Evolutionary conservation across 2,888 invertebrate genomes (phyloP), one percentile per base, ranked within the genome.

Genomic region (Dryadula phaetusa): DNA sequence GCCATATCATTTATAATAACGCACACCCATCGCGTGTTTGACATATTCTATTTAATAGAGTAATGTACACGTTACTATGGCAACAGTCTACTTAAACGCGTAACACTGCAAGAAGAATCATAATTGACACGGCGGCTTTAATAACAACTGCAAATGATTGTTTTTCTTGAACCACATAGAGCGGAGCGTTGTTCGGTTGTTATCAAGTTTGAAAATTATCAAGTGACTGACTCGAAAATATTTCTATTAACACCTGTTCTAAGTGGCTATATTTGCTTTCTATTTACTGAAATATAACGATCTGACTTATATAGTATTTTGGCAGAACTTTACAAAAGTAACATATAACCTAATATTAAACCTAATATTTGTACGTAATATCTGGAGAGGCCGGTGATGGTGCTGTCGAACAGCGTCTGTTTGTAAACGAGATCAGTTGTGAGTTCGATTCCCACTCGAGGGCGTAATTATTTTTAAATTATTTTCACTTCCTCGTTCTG

Each of bases 181-280:
- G 20, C 44, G 32, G 22, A 44, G 3, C 16, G 28, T 18, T 28
- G 44, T 42, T 22, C 8, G n/a, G 4, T 34, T 34, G n/a, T 20
- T 28, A 46, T 32, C n/a, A 18, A 37, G 16, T 5, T 25, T 18
- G 25, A 20, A 42, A 44, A 34, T 64, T 47, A 62, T 14, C 46
- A 62, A 22, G 61, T 47, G 61, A 40, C 44, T 16, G 53, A 64
- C 42, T 54, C 40, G 61, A 68, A 64, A 68, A 68, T 61, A 64
- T 61, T 56, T 64, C 40, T 46, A 47, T 64, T 68, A 68, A 56
- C 68, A 68, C 53, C 42, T 12, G 18, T n/a, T 12, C 22, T 22
- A 28, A 10, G 53, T 44, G 62, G 61, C 40, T 44, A 54, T 65
- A 49, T 68, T 56, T 56, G 49, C 25, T 62, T 52, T 53, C 25